Evolutionary conservation across 1,140 invertebrate genomes (phyloP).

Genomic region (Halesus radiatus): DNA sequence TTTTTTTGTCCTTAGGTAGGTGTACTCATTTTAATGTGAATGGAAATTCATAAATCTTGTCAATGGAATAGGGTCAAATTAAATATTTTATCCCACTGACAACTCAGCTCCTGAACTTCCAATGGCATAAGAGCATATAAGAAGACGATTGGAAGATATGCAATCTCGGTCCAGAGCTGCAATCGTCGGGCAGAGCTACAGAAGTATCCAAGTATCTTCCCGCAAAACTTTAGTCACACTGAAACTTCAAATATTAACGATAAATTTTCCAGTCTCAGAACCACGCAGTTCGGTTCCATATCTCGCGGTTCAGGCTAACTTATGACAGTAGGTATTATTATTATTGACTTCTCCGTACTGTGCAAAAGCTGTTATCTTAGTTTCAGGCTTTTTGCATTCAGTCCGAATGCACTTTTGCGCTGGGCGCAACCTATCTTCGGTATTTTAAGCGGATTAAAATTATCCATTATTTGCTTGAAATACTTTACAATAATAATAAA

Average conservation of each 20-base stretch:
- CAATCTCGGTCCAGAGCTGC: constrained; percentile 7
- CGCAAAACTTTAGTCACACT: constrained; percentile 46
- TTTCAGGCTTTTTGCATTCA: constrained; percentile 15
- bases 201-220: not conserved
- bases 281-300: constrained; percentile 49
- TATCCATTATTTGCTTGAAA: no score
- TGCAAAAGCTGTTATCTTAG: constrained; percentile 37
- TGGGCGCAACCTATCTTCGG: not conserved
- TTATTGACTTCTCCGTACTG: not conserved
- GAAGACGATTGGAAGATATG: not conserved
- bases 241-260: constrained; percentile 65
- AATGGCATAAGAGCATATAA: no score
- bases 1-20: no score
- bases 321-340: constrained; percentile 40
- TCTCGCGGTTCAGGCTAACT: constrained; percentile 30
- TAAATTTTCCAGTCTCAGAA: constrained; percentile 69
- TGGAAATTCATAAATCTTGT: no score
- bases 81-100: not conserved
- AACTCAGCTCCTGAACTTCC: not conserved
- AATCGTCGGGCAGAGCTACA: not conserved
- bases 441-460: not conserved
- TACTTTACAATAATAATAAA: no score
- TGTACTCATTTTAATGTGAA: no score
- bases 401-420: constrained; percentile 16
- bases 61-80: no score